Conservation (phyloP, 2,888 invertebrate genomes). For the Drosophila nr. perissopoda region DNA sequence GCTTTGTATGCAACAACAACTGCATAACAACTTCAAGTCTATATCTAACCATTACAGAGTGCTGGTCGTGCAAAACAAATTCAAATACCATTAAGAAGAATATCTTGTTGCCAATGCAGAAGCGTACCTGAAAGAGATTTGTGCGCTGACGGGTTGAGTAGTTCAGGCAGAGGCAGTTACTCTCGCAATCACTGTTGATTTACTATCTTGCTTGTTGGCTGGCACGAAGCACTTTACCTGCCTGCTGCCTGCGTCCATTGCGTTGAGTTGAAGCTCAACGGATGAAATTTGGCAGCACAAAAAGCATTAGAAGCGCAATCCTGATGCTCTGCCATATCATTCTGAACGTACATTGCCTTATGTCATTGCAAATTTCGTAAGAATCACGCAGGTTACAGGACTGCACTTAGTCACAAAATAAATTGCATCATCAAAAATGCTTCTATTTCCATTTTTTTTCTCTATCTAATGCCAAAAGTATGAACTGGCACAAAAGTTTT, state of each 20-base stretch:
- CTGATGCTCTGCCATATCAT: constrained; percentile 31
- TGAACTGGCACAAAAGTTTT: constrained; percentile 25
- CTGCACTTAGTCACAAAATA: constrained; percentile 47
- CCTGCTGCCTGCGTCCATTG: constrained; percentile 20
- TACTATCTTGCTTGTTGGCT: constrained; percentile 25
- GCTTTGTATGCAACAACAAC: not conserved
- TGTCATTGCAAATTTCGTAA: constrained; percentile 44
- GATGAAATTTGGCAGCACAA: constrained; percentile 54
- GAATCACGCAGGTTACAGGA: constrained; percentile 43
- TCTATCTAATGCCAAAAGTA: constrained; percentile 19
- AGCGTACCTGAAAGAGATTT: constrained; percentile 24
- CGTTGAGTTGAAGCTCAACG: constrained; percentile 23
- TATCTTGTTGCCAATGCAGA: not conserved
- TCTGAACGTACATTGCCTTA: constrained; percentile 8
- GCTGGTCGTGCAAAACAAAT: not conserved
- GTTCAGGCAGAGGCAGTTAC: constrained; percentile 34
- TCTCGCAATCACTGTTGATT: constrained; percentile 56
- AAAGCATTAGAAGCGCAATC: constrained; percentile 34
- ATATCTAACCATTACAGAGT: not conserved
- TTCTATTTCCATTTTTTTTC: constrained; percentile 6
- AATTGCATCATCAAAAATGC: constrained; percentile 44
- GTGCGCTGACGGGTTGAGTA: constrained; percentile 32
- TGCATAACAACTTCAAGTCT: not conserved
- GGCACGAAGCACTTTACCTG: not conserved
- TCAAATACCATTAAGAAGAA: not conserved